These are phyloP conservation scores for Aporrectodea caliginosa DNA, from an alignment of 1,140 invertebrate genomes.

Conservation along the genomic window DNA sequence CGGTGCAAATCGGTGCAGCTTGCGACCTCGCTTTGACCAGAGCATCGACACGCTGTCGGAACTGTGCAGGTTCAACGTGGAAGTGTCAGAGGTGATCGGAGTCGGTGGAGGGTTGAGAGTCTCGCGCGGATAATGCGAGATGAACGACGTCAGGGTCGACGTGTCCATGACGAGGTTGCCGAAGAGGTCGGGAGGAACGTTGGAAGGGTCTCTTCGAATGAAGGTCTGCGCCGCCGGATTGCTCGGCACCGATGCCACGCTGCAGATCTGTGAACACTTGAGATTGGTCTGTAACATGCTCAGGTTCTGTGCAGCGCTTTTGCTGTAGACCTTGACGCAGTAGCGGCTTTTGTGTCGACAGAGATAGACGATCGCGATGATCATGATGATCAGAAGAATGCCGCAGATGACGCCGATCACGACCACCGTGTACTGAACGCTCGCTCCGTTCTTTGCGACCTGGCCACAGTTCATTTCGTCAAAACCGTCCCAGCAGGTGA, in stretches of 20 bases:
- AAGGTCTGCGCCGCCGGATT: slow-evolving; percentile 36
- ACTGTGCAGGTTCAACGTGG: not conserved
- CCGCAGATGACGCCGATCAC: slow-evolving; percentile 44
- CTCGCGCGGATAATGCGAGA: slow-evolving; percentile 68
- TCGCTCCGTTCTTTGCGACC: slow-evolving; percentile 25
- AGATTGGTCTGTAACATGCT: slow-evolving; percentile 13
- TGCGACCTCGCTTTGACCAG: not conserved
- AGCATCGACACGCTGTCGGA: not conserved
- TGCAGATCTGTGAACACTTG: slow-evolving; percentile 1
- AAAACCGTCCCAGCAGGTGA: slow-evolving; percentile 87
- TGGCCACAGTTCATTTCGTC: slow-evolving; percentile 67
- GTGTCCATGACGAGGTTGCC: slow-evolving; percentile 75
- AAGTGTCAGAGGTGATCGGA: slow-evolving; percentile 66
- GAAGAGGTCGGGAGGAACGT: slow-evolving; percentile 60
- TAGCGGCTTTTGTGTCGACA: slow-evolving; percentile 44
- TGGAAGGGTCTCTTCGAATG: slow-evolving; percentile 34
- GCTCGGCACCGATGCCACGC: slow-evolving; percentile 19
- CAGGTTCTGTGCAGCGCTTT: not conserved
- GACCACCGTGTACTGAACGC: slow-evolving; percentile 44
- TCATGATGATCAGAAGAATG: slow-evolving; percentile 44
- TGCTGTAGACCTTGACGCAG: slow-evolving; percentile 30
- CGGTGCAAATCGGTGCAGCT: slow-evolving; percentile 58
- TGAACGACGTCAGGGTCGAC: slow-evolving; percentile 65
- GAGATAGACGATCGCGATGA: slow-evolving; percentile 44
- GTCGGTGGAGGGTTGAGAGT: slow-evolving; percentile 84